These are phyloP conservation scores for Pocillopora verrucosa DNA, from an alignment of 64 coral and sea anemone genomes.

Conservation along the genomic window DNA sequence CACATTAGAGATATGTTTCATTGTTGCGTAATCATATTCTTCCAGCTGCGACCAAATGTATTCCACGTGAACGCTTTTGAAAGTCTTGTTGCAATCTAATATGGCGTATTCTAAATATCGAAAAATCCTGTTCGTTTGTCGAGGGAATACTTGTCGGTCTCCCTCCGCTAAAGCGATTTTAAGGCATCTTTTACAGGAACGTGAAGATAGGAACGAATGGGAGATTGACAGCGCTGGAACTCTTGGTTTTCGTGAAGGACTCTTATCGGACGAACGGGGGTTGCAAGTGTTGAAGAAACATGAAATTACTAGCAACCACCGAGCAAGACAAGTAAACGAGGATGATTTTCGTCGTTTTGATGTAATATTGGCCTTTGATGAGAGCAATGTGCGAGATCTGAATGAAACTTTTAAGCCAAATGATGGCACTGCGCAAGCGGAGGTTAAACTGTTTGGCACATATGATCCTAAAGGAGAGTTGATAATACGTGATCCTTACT, in stretches of 20 bases:
- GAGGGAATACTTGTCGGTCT: constrained; percentile 96
- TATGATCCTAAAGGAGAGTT: constrained; percentile 76
- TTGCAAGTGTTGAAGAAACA: constrained; percentile 60
- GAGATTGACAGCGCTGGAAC: constrained; percentile 86
- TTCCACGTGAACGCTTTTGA: too few species aligned
- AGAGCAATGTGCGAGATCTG: constrained; percentile 77
- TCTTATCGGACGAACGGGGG: constrained; percentile 50
- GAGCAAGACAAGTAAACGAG: constrained; percentile 56
- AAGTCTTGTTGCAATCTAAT: neutral
- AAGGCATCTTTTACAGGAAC: constrained; percentile 61
- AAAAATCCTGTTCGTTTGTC: constrained; percentile 85
- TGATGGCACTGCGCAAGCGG: constrained; percentile 49
- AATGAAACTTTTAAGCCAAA: constrained; percentile 56
- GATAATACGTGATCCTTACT: constrained; percentile 67
- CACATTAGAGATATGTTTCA: too few species aligned
- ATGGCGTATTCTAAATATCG: constrained; percentile 46
- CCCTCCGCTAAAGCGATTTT: constrained; percentile 86
- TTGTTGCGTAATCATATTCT: too few species aligned
- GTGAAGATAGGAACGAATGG: constrained; percentile 60
- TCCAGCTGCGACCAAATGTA: too few species aligned
- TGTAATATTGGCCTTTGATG: constrained; percentile 88
- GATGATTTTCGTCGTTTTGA: constrained; percentile 86
- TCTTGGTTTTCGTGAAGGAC: constrained; percentile 57
- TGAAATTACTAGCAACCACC: constrained; percentile 65
- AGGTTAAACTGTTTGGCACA: constrained; percentile 73